phyloP scores from a whole-genome alignment of 2,797 vertebrate species.

The Epinephelus awoara region DNA sequence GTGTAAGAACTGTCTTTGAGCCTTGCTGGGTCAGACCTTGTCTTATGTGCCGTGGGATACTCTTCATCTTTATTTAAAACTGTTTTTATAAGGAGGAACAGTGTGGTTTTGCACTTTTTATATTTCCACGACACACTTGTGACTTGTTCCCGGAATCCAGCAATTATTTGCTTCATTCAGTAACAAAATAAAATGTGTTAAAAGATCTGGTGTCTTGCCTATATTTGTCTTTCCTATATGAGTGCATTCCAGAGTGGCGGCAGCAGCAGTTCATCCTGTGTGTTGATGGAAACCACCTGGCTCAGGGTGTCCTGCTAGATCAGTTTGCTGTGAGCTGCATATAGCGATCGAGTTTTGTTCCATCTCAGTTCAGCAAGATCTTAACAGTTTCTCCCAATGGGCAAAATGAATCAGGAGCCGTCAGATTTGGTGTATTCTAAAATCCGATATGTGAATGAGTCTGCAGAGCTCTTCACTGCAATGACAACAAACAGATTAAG shows the following conservation, averaged over 20 bases:
- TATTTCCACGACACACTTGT: slow-evolving; percentile 84
- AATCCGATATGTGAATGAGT: background rate
- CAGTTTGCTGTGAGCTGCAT: slow-evolving; percentile 26
- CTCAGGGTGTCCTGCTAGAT: background rate
- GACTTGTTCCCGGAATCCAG: slow-evolving; percentile 80
- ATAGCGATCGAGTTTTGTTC: background rate
- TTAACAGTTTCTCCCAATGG: background rate
- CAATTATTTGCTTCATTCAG: slow-evolving; percentile 86
- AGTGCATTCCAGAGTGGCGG: background rate
- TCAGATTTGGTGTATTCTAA: slow-evolving; percentile 23
- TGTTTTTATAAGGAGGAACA: slow-evolving; percentile 83
- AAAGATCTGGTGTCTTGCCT: slow-evolving; percentile 50
- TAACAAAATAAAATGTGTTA: slow-evolving; percentile 85
- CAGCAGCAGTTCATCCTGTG: slow-evolving; percentile 20
- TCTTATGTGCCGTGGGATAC: slow-evolving; percentile 81
- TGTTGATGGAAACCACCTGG: slow-evolving; percentile 55
- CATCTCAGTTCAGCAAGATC: background rate
- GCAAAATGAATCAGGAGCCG: background rate
- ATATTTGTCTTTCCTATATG: background rate
- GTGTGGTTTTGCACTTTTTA: slow-evolving; percentile 88
- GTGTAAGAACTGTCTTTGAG: slow-evolving; percentile 81
- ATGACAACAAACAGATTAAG: slow-evolving; percentile 31
- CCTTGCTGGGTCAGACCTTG: slow-evolving; percentile 76
- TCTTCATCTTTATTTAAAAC: slow-evolving; percentile 86
- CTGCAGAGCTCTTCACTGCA: slow-evolving; percentile 1